Percentiles rank a stretch among this genome's conserved stretches.
phyloP scores from a whole-genome alignment of 2,888 invertebrate species.

The Drosophila anceps region DNA sequence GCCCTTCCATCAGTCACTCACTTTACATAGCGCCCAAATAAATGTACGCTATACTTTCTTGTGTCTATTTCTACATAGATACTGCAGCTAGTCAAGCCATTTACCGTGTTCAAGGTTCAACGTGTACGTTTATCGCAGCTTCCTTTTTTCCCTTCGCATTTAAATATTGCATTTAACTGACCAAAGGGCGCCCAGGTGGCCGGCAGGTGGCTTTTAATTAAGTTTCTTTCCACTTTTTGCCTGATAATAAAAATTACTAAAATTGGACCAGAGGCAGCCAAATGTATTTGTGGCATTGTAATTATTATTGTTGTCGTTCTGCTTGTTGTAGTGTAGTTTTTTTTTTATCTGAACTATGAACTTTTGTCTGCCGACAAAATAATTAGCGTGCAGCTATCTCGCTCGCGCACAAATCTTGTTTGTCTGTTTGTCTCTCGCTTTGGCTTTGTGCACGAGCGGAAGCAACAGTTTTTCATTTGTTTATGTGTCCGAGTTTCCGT shows the following conservation, averaged over 20 bases:
- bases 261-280: constrained; percentile 30
- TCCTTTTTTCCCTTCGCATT: constrained; percentile 27
- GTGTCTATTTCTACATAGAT: too few relatives aligned
- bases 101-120: constrained; percentile 26
- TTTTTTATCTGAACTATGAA: constrained; percentile 75
- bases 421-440: constrained; percentile 3
- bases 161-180: constrained; percentile 62
- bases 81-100: not conserved
- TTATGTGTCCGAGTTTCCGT: constrained; percentile 58
- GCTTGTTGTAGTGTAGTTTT: constrained; percentile 23
- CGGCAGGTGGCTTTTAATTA: constrained; percentile 68
- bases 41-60: not conserved
- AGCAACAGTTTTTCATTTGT: constrained; percentile 79
- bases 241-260: constrained; percentile 73
- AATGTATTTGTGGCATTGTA: constrained; percentile 49
- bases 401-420: constrained; percentile 1
- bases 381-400: constrained; percentile 65
- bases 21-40: not conserved
- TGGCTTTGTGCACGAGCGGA: constrained; percentile 50
- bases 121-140: constrained; percentile 18
- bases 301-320: constrained; percentile 44
- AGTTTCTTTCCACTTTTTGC: constrained; percentile 71
- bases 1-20: too few relatives aligned
- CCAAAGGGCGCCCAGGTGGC: constrained; percentile 1
- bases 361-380: constrained; percentile 78